Percentiles rank a stretch among this genome's conserved stretches.
Conservation (phyloP, 2,888 invertebrate species). For the Neoscelio sp. region DNA sequence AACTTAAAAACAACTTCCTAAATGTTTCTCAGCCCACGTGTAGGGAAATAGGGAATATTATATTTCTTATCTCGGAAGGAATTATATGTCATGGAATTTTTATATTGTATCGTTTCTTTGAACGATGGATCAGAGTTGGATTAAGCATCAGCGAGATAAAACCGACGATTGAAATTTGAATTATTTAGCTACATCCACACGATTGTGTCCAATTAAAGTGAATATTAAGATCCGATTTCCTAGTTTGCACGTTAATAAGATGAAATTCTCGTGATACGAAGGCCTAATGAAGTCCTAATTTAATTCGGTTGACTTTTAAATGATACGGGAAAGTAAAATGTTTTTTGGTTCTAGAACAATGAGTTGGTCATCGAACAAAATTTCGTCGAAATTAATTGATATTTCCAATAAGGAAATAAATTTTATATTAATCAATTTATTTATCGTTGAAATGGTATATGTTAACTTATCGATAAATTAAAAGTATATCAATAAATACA, state of each 20-base stretch:
- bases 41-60: slow-evolving; percentile 39
- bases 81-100: slow-evolving; percentile 43
- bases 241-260: slow-evolving; percentile 51
- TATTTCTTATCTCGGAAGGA: slow-evolving; percentile 25
- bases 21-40: slow-evolving; percentile 20
- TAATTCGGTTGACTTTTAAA: slow-evolving; percentile 23
- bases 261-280: slow-evolving; percentile 38
- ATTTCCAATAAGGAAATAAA: too few species aligned
- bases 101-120: slow-evolving; percentile 31
- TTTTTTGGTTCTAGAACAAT: neutral
- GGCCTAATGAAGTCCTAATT: slow-evolving; percentile 44
- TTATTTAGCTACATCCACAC: slow-evolving; percentile 48
- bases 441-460: too few species aligned
- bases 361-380: too few species aligned
- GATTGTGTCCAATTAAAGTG: slow-evolving; percentile 51
- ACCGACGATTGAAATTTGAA: slow-evolving; percentile 37
- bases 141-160: slow-evolving; percentile 45
- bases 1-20: slow-evolving; percentile 30
- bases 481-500: too few species aligned
- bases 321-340: slow-evolving; percentile 13
- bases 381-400: too few species aligned
- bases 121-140: slow-evolving; percentile 24
- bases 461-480: too few species aligned
- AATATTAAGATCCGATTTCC: slow-evolving; percentile 53
- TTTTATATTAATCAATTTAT: too few species aligned